Percentiles rank a stretch among this genome's conserved stretches.
Conservation (phyloP, 1,140 invertebrate genomes). For the Pseudobourletiella spinata region DNA sequence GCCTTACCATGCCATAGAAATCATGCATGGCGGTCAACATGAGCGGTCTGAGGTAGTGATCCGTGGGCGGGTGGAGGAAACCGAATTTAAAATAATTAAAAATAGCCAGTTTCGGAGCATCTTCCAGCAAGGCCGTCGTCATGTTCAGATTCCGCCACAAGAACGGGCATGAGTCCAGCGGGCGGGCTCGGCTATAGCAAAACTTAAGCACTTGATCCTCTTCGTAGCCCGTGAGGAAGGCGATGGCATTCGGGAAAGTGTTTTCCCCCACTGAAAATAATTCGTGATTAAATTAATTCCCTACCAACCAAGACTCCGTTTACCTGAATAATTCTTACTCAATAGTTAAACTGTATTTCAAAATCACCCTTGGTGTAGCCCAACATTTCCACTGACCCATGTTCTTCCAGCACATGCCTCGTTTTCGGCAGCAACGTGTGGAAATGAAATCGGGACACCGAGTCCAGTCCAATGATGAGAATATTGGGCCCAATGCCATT, state of each 20-base stretch:
- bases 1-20: too few relatives aligned
- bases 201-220: slow-evolving; percentile 5
- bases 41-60: slow-evolving; percentile 42
- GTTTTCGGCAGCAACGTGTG: slow-evolving; percentile 19
- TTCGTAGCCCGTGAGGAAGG: slow-evolving; percentile 17
- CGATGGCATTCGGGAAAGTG: slow-evolving; percentile 28
- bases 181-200: slow-evolving; percentile 8
- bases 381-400: slow-evolving; percentile 18
- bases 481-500: background rate
- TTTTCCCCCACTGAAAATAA: slow-evolving; percentile 28
- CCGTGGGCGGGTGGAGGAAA: slow-evolving; percentile 40
- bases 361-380: slow-evolving; percentile 30
- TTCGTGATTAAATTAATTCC: background rate
- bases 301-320: background rate
- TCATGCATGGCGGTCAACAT: slow-evolving; percentile 25
- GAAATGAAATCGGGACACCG: slow-evolving; percentile 17
- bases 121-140: slow-evolving; percentile 27
- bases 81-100: slow-evolving; percentile 42
- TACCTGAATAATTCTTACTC: too few relatives aligned
- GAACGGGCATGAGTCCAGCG: slow-evolving; percentile 31
- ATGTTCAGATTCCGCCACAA: slow-evolving; percentile 24
- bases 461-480: slow-evolving; percentile 20
- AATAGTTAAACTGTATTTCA: too few relatives aligned
- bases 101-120: slow-evolving; percentile 36
- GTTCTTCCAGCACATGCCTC: slow-evolving; percentile 1